phyloP scores from a whole-genome alignment of 2,888 invertebrate species.

The Tryphoninae sp. region DNA sequence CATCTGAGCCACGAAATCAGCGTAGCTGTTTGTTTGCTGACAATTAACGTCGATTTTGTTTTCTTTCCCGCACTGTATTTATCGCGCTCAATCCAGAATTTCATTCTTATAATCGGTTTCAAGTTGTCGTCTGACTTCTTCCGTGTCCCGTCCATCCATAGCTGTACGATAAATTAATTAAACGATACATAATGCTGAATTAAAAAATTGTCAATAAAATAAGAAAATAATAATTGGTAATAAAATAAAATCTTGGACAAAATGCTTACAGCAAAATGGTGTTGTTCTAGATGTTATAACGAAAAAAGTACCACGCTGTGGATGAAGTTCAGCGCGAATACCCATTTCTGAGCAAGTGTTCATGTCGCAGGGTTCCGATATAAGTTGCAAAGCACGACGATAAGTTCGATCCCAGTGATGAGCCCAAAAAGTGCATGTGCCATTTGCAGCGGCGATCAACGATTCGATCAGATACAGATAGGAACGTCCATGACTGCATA shows the following conservation, averaged over 20 bases:
- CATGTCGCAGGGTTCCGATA: conserved; percentile 78
- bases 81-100: conserved; percentile 29
- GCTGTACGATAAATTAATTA: conserved; percentile 63
- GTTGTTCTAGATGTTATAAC: conserved; percentile 82
- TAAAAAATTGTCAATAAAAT: background rate
- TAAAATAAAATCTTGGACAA: conserved; percentile 1
- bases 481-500: conserved; percentile 86
- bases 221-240: background rate
- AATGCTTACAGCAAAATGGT: conserved; percentile 84
- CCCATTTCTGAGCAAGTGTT: conserved; percentile 84
- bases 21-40: background rate
- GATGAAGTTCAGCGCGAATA: conserved; percentile 81
- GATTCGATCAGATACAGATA: conserved; percentile 85
- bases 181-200: background rate
- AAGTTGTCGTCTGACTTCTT: conserved; percentile 63
- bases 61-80: background rate
- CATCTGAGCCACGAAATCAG: background rate
- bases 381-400: conserved; percentile 81
- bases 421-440: conserved; percentile 83
- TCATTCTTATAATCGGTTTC: conserved; percentile 60
- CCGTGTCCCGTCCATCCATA: conserved; percentile 51
- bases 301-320: conserved; percentile 82
- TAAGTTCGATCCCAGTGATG: conserved; percentile 83
- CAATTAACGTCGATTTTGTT: background rate
- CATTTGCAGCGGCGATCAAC: conserved; percentile 77